Base-by-base conservation (phyloP, 2,113 vertebrate species). In the Hymenochirus boettgeri region DNA sequence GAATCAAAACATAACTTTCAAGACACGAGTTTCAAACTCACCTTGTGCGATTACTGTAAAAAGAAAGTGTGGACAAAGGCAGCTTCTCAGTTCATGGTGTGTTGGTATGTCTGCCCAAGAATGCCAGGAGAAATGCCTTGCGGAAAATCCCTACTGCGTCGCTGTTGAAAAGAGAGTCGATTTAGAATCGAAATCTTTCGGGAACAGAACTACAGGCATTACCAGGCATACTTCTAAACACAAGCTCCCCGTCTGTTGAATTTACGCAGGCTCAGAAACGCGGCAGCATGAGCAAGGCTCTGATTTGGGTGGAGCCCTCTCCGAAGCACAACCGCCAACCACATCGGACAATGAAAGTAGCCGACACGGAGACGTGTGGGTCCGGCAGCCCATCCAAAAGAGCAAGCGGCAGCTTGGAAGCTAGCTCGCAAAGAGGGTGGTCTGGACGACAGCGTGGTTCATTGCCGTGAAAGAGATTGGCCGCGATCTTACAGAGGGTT, bases 11-110 rank as follows among this genome's bases (percentile, higher is more conserved):
- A 99, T 80, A 96, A 92, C 81, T 99, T 99, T 73, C 96, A 98
- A 73, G 96, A 99, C 71, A 98, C 96, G 7, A 96, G 99, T 78
- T 99, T 99, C 77, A 99, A 97, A 73, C 95, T 95, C 25, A 99
- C 94, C 2, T 95, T 92, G 90, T 99, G 96, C 18, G 94, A 99
- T 63, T 98, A 99, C 75, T 99, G 96, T 78, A 99, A 96, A 81
- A 97, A 94, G 74, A 99, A 99, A 62, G 96, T 99, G 0, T 99
- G 96, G 96, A 99, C 96, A 73, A 99, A 99, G 85, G 96, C 96
- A 0, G 96, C 96, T 19, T 98, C 96, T 0, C 96, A 99, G 77
- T 99, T 96, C 78, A 92, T 98, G 82, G 77, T 87, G 61, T 99
- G 96, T 71, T 83, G 93, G 65, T 99, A 98, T 0, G 94, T 99